Base-by-base conservation (phyloP, 1,140 invertebrate species). In the Drosophila sulfurigaster region DNA sequence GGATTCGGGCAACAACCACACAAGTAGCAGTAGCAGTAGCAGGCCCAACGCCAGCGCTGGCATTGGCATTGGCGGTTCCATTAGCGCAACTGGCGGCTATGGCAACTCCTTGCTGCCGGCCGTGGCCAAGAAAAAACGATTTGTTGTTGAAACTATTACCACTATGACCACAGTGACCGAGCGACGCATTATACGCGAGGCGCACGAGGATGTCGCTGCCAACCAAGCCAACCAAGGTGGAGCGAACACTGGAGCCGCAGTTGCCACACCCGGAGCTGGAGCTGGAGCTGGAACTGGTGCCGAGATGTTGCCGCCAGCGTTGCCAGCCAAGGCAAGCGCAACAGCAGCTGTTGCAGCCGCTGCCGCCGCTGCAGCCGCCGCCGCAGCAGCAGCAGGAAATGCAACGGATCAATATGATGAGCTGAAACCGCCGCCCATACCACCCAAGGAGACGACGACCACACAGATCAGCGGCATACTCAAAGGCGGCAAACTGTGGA, bases 151-250 rank as follows among this genome's bases (percentile, higher is more conserved):
- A 91, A 95, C 95, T 62, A 95, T 91, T 91, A 91, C 90, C 81
- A 91, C 95, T 60, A 95, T 95, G 94, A 95, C 95, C 68, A 95
- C 95, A 52, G 95, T 95, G 41, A 95, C 95, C 63, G 95, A 95
- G 86, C 93, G 94, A 46, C 93, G 95, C 30, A 94, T 95, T 56
- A 93, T 95, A 2, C 94, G 94, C 0, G 94, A 95, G 72, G 79
- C 89, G 43, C 78, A 83, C 56, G 87, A 89, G 56, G 85, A 91
- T 76, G 67, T 82, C 70, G 70, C 64, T 71, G 70, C 64, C 20
- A 20, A 20, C 1, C n/a, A n/a, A n/a, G 52, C 54, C 28, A n/a
- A n/a, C n/a, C n/a, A n/a, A n/a, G 20, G 20, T 20, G 38, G 56
- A 5, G 11, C 71, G 7, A 11, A 49, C 2, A n/a, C 51, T 6